These are phyloP conservation scores for Pterostichus madidus DNA, from an alignment of 2,888 invertebrate species.

Conservation along the genomic window DNA sequence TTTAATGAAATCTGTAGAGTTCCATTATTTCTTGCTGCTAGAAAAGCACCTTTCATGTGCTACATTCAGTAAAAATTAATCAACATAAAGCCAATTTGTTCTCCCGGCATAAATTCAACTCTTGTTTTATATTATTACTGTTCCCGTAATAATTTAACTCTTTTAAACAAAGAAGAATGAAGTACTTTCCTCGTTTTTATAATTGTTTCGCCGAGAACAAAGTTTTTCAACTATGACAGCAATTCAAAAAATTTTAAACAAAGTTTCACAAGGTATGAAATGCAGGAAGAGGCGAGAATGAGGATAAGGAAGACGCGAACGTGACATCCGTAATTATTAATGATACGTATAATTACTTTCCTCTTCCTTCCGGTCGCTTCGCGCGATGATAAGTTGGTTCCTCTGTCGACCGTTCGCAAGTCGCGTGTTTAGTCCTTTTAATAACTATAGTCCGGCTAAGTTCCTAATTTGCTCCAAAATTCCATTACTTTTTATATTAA, in stretches of 20 bases:
- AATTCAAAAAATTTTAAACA: conserved; percentile 61
- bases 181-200: conserved; percentile 36
- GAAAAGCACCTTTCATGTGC: conserved; percentile 40
- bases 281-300: not conserved
- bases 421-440: not conserved
- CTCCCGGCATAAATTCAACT: not conserved
- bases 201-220: conserved; percentile 29
- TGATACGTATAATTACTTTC: conserved; percentile 63
- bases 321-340: conserved; percentile 64
- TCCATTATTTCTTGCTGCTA: conserved; percentile 46
- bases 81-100: conserved; percentile 43
- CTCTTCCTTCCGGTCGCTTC: conserved; percentile 58
- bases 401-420: too few relatives aligned
- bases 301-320: conserved; percentile 39
- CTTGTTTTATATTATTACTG: conserved; percentile 20
- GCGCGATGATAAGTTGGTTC: conserved; percentile 57
- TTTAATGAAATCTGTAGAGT: conserved; percentile 53
- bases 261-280: conserved; percentile 42
- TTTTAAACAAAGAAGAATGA: conserved; percentile 14
- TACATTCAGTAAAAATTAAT: conserved; percentile 27
- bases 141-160: conserved; percentile 11
- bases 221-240: conserved; percentile 56
- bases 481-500: too few relatives aligned
- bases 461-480: too few relatives aligned
- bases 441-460: too few relatives aligned